phyloP scores from a whole-genome alignment of 1,140 invertebrate genomes.

The Prorops nasuta region DNA sequence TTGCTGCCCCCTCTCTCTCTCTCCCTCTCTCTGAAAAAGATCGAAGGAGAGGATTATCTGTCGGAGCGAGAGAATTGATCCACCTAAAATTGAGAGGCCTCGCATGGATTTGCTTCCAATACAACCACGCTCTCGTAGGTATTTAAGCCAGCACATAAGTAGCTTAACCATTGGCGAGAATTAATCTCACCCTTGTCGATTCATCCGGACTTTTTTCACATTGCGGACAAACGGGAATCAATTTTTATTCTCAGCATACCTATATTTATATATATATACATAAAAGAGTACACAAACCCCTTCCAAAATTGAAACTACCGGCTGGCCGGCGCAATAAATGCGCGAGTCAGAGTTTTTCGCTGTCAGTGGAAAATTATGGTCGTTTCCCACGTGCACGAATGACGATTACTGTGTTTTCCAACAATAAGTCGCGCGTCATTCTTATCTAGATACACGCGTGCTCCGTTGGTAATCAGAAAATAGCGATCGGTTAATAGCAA shows the following conservation, averaged over 20 bases:
- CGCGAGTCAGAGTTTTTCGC: constrained; percentile 5
- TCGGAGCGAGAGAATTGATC: background rate
- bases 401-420: constrained; percentile 17
- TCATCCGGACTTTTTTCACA: no score
- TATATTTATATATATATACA: no score
- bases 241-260: no score
- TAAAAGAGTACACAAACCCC: no score
- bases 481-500: constrained; percentile 15
- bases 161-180: constrained; percentile 12
- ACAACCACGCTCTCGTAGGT: background rate
- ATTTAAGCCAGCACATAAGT: constrained; percentile 22
- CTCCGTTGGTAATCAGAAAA: no score
- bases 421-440: constrained; percentile 11
- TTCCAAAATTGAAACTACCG: no score
- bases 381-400: constrained; percentile 9
- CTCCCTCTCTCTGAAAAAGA: background rate
- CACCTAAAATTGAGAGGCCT: background rate
- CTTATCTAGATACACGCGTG: background rate
- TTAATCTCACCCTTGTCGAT: constrained; percentile 13
- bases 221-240: no score
- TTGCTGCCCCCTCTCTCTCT: background rate
- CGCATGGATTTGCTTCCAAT: background rate
- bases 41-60: background rate
- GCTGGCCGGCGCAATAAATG: no score
- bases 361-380: constrained; percentile 10